phyloP scores from a whole-genome alignment of 2,113 vertebrate genomes.

The Coptodon rendalli region DNA sequence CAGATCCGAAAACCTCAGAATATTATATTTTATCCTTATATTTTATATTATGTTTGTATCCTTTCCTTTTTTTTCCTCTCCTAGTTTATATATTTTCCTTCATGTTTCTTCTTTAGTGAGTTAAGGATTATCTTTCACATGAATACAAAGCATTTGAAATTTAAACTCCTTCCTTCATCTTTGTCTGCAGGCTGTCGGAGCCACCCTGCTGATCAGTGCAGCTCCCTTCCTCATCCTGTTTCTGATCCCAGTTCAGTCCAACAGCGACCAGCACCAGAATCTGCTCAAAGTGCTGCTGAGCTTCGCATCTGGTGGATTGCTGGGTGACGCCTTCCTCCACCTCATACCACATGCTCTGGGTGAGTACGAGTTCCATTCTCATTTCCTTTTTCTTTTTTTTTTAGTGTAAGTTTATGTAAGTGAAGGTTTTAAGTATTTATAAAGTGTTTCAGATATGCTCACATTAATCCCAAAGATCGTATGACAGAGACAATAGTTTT shows the following conservation, averaged over 20 bases:
- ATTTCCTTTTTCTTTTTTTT: rapidly evolving
- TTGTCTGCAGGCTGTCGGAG: slow-evolving; percentile 76
- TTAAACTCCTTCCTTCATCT: neutral
- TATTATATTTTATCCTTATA: neutral
- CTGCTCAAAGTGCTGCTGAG: slow-evolving; percentile 86
- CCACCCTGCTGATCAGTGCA: slow-evolving; percentile 85
- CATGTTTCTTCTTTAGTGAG: neutral
- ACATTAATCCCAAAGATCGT: neutral
- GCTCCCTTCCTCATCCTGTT: slow-evolving; percentile 89
- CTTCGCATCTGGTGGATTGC: slow-evolving; percentile 86
- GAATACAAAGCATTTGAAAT: neutral
- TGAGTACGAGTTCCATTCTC: slow-evolving; percentile 18
- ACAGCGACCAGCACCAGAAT: slow-evolving; percentile 82
- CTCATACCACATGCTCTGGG: slow-evolving; percentile 89
- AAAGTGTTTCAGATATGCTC: neutral
- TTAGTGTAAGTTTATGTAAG: neutral
- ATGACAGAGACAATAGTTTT: neutral
- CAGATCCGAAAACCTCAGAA: rapidly evolving
- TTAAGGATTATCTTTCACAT: too few relatives aligned
- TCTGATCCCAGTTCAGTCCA: slow-evolving; percentile 87
- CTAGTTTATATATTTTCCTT: neutral
- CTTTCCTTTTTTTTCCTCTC: neutral
- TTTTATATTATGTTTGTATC: neutral
- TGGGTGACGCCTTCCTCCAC: slow-evolving; percentile 90
- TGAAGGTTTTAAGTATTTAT: neutral